Conservation (phyloP, 2,113 vertebrate species). For the Zosterops hypoxanthus region DNA sequence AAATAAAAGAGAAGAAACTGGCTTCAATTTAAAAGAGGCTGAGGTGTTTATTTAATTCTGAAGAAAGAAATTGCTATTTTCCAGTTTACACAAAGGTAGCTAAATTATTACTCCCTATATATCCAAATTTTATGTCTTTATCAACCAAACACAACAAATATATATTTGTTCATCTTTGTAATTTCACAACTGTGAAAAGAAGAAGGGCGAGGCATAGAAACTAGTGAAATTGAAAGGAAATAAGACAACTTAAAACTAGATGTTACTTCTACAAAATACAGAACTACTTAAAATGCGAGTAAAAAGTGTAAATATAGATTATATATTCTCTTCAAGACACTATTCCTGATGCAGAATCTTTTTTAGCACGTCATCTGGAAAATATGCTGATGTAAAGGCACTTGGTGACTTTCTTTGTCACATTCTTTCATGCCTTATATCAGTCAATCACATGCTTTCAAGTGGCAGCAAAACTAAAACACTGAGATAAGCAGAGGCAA, state of each 20-base stretch:
- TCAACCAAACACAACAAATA: neutral
- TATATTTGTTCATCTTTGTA: neutral
- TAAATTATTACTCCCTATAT: slow-evolving; percentile 7
- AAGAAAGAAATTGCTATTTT: neutral
- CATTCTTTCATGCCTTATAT: neutral
- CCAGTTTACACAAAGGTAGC: neutral
- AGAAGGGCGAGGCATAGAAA: rapidly evolving
- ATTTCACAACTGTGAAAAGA: neutral
- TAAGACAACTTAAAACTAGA: neutral
- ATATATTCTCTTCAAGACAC: neutral
- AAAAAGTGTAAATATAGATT: neutral
- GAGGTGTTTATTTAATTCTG: slow-evolving; percentile 37
- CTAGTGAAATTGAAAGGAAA: neutral
- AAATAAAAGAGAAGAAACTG: slow-evolving; percentile 19
- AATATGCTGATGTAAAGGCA: neutral
- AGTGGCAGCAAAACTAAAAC: neutral
- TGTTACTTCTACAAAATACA: neutral
- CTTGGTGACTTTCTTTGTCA: neutral
- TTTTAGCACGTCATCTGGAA: neutral
- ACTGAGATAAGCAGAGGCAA: neutral
- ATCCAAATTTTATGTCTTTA: neutral
- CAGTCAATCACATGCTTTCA: neutral
- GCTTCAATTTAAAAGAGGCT: slow-evolving; percentile 14
- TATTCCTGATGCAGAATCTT: rapidly evolving
- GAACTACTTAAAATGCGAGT: neutral